phyloP scores from a whole-genome alignment of 1,140 invertebrate species.

The Drosophila equinoxialis region DNA sequence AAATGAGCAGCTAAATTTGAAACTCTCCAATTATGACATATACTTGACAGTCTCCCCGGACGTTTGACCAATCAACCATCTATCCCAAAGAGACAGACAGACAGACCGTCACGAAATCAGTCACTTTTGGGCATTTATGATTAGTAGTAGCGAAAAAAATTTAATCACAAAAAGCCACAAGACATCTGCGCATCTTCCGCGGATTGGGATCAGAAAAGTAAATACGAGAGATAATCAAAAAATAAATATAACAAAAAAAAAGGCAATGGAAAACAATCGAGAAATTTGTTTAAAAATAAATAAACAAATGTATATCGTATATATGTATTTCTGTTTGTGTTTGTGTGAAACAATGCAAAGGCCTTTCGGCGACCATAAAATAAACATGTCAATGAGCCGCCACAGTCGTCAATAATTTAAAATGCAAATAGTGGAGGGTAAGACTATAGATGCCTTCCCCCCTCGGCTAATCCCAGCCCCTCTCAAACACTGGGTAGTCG shows the following conservation, averaged over 20 bases:
- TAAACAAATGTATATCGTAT: conserved; percentile 53
- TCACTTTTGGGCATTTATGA: conserved; percentile 52
- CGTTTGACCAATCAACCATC: not conserved
- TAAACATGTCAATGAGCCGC: conserved; percentile 74
- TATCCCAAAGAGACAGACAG: conserved; percentile 3
- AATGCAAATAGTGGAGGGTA: conserved; percentile 69
- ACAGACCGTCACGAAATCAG: conserved; percentile 26
- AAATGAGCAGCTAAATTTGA: conserved; percentile 23
- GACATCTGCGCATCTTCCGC: conserved; percentile 37
- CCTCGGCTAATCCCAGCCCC: not conserved
- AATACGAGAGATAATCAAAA: conserved; percentile 26
- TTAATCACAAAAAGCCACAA: conserved; percentile 62
- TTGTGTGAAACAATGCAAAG: conserved; percentile 59
- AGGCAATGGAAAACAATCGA: conserved; percentile 52
- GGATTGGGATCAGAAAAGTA: conserved; percentile 38
- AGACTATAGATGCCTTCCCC: conserved; percentile 37
- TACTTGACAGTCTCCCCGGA: conserved; percentile 28
- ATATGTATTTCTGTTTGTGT: not conserved
- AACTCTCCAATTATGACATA: conserved; percentile 58
- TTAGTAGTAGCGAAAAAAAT: conserved; percentile 68
- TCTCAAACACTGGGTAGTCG: conserved; percentile 42
- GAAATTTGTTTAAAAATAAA: conserved; percentile 65
- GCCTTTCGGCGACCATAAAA: conserved; percentile 60
- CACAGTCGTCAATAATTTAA: conserved; percentile 66
- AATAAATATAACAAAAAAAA: not conserved